Evolutionary conservation across 64 coral and sea anemone genomes (phyloP), one percentile per base, ranked within the genome.

Genomic region (Acropora tenuis): DNA sequence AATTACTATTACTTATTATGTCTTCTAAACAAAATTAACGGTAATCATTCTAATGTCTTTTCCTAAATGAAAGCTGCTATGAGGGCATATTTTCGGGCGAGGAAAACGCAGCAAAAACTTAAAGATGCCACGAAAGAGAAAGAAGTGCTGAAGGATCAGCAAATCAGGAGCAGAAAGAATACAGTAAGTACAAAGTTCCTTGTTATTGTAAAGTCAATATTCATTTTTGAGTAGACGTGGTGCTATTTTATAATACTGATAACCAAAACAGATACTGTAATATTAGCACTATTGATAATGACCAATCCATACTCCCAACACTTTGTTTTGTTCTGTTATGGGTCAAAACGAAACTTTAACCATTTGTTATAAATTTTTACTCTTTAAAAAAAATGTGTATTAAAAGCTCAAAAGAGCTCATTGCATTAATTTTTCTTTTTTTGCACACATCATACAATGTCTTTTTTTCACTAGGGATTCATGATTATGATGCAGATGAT

Each of bases 121-220:
- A 83, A 83, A 68, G 50, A 83, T 4, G 80, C 16, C 19, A 83
- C n/a, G n/a, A 83, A 83, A 40, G 80, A 83, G 61, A 83, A 83
- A 60, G 50, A 83, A 83, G 48, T 83, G 50, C 61, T 83, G 61
- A 83, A 59, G 53, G 52, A 41, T 7, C 78, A 80, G 13, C 46
- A 44, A 0, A 80, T 48, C 46, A 80, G 78, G 78, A 80, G 78
- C 78, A 80, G 78, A 20, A 50, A 50, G 52, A 80, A 80, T 58
- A 80, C 78, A 48, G 78, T 49, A 48, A 48, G 78, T 48, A 20
- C 40, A 58, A 74, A 74, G 71, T 74, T 40, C 71, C 71, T 74
- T 74, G 71, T 74, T 74, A 74, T 7, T 74, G 19, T 74, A 30
- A 74, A 74, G 71, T 10, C 71, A 74, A 41, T 74, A 74, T 63